Percentiles rank a stretch among this genome's conserved stretches.
These are phyloP conservation scores for Hypotaenidia philippensis DNA, from an alignment of 2,797 vertebrate species.

Conservation along the genomic window DNA sequence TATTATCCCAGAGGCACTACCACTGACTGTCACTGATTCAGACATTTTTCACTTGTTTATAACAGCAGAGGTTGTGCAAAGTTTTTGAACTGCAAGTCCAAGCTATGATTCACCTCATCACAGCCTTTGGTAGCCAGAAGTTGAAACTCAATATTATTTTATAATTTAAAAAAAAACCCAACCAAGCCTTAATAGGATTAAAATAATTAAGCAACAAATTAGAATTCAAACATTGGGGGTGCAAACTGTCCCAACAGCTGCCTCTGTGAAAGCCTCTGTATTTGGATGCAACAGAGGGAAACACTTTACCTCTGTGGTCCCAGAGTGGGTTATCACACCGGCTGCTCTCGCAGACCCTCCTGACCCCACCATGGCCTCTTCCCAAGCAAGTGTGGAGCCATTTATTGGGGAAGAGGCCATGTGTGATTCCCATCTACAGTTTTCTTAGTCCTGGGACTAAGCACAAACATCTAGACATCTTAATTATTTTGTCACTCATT, in stretches of 20 bases:
- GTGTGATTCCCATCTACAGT: not conserved
- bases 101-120: not conserved
- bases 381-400: not conserved
- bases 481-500: not conserved
- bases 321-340: not conserved
- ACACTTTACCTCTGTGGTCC: not conserved
- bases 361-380: not conserved
- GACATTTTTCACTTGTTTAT: not conserved
- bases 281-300: not conserved
- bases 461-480: not conserved
- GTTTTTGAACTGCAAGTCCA: not conserved
- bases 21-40: not conserved
- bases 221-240: not conserved
- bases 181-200: not conserved
- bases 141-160: not conserved
- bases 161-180: no score
- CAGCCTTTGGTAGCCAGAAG: not conserved
- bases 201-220: not conserved
- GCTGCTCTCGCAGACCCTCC: not conserved
- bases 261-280: not conserved
- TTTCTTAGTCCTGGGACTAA: not conserved
- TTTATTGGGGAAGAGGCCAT: not conserved
- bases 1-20: no score
- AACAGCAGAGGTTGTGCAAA: not conserved
- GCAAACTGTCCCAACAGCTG: not conserved